phyloP scores from a whole-genome alignment of 2,888 invertebrate species.

The Temnothorax rugatulus region DNA sequence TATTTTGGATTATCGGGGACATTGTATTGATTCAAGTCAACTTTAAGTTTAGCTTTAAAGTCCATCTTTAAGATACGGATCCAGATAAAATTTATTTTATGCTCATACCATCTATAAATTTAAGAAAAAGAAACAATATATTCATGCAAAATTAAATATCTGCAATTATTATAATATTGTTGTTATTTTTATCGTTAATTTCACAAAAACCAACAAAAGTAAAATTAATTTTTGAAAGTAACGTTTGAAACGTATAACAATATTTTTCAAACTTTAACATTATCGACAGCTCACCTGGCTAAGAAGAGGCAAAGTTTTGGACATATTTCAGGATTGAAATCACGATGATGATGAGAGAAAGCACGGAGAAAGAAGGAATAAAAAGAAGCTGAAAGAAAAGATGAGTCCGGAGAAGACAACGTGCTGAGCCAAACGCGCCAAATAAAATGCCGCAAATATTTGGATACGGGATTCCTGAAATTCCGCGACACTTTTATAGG shows the following conservation, averaged over 20 bases:
- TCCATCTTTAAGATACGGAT: neutral
- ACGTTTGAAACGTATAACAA: neutral
- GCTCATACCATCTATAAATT: neutral
- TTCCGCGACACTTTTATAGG: constrained; percentile 21
- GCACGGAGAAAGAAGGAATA: constrained; percentile 23
- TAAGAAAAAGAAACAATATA: neutral
- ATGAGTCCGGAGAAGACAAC: constrained; percentile 8
- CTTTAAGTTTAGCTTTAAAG: neutral
- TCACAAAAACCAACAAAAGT: neutral
- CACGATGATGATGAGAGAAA: constrained; percentile 40
- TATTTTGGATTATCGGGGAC: neutral
- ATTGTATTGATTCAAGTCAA: neutral
- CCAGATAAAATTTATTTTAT: neutral
- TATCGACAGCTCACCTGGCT: constrained; percentile 23
- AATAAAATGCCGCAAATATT: constrained; percentile 53
- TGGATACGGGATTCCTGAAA: neutral
- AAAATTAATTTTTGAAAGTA: neutral
- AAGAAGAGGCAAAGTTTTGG: constrained; percentile 25
- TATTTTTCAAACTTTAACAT: constrained; percentile 14
- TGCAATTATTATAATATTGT: neutral
- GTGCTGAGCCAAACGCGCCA: neutral
- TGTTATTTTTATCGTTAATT: neutral
- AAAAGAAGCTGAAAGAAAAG: constrained; percentile 23
- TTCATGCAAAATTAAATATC: neutral
- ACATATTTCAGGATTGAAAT: constrained; percentile 45